These are phyloP conservation scores for Gambusia yucatana DNA, from an alignment of 2,797 vertebrate species.

Conservation along the genomic window DNA sequence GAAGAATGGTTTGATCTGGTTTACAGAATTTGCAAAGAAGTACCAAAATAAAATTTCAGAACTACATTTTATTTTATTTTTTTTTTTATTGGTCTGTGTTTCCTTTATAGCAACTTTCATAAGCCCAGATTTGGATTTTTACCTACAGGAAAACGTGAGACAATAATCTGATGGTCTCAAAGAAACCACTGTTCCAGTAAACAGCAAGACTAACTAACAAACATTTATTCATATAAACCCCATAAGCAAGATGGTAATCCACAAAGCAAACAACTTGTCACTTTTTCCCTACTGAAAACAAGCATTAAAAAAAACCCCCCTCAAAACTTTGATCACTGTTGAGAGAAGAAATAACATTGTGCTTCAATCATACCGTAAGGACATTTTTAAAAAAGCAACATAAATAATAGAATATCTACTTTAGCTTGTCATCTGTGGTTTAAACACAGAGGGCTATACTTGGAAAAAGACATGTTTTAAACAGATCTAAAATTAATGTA, in stretches of 20 bases:
- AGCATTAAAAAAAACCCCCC: not conserved
- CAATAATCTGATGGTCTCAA: slow-evolving; percentile 1
- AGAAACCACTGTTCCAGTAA: slow-evolving; percentile 67
- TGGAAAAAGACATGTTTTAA: slow-evolving; percentile 30
- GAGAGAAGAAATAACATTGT: slow-evolving; percentile 28
- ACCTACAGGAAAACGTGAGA: slow-evolving; percentile 5
- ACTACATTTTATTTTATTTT: not conserved
- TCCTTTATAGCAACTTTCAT: not conserved
- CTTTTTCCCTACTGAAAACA: slow-evolving; percentile 14
- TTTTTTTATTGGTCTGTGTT: not conserved
- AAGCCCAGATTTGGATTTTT: slow-evolving; percentile 4
- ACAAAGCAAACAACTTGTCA: slow-evolving; percentile 29
- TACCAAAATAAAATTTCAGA: not conserved
- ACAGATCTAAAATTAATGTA: slow-evolving; percentile 35
- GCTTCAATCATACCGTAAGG: slow-evolving; percentile 46
- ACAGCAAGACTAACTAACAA: slow-evolving; percentile 61
- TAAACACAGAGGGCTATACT: slow-evolving; percentile 63
- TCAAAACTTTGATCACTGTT: slow-evolving; percentile 26
- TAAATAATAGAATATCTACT: slow-evolving; percentile 66
- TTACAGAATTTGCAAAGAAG: not conserved
- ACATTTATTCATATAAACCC: slow-evolving; percentile 70
- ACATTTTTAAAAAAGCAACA: slow-evolving; percentile 45
- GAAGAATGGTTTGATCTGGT: slow-evolving; percentile 31
- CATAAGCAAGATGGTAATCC: slow-evolving; percentile 63
- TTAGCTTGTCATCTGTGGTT: slow-evolving; percentile 58